Conservation (phyloP, 2,888 invertebrate genomes). For the Philereme transversata region DNA sequence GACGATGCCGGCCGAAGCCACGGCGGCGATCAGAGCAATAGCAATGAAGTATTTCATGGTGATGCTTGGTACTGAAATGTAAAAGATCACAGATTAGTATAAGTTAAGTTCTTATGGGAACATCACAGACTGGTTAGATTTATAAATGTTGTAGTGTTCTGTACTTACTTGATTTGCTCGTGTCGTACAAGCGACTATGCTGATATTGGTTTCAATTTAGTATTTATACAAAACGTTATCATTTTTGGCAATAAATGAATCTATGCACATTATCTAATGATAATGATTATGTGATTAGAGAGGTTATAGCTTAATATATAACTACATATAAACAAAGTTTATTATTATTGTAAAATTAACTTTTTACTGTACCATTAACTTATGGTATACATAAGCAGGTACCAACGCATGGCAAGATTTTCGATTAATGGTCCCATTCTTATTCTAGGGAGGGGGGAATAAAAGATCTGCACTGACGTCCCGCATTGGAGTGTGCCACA, state of each 20-base stretch:
- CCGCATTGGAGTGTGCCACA: no score
- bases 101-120: background rate
- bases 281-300: no score
- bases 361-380: no score
- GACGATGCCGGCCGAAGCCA: conserved; percentile 58
- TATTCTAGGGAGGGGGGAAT: no score
- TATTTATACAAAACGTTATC: conserved; percentile 20
- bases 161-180: conserved; percentile 21
- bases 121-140: background rate
- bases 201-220: conserved; percentile 1
- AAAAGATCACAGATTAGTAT: background rate
- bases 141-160: background rate
- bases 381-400: no score
- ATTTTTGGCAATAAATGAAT: background rate
- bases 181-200: conserved; percentile 25
- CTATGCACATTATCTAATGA: no score
- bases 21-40: conserved; percentile 60
- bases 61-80: conserved; percentile 38
- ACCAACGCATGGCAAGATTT: no score
- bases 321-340: no score
- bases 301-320: no score
- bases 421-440: no score
- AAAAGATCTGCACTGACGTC: no score
- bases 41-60: conserved; percentile 66
- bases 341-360: no score